Evolutionary conservation across 2,113 vertebrate species (phyloP).

Genomic region (Mormyrus iriodes): DNA sequence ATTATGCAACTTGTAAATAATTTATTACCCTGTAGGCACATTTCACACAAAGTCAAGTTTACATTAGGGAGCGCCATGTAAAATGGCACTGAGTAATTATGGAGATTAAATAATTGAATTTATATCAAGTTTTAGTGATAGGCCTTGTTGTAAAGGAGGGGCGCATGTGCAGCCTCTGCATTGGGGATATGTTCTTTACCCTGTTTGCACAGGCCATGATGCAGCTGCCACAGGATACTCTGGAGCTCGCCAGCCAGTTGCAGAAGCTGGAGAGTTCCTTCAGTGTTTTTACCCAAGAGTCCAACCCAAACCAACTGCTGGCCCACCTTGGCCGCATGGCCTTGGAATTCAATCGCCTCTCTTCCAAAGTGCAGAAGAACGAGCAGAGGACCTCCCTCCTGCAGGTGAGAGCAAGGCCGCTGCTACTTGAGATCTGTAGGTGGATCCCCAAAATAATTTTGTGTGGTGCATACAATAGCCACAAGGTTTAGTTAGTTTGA

Average conservation of each 20-base stretch:
- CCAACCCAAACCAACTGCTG: slow-evolving; percentile 84
- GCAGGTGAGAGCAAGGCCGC: slow-evolving; percentile 62
- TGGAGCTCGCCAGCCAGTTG: slow-evolving; percentile 79
- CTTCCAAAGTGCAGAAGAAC: slow-evolving; percentile 92
- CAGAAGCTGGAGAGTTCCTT: slow-evolving; percentile 86
- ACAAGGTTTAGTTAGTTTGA: not conserved
- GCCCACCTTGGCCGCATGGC: slow-evolving; percentile 91
- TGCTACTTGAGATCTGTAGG: not conserved
- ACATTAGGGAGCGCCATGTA: not conserved
- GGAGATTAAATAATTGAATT: not conserved
- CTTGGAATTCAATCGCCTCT: slow-evolving; percentile 89
- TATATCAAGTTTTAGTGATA: not conserved
- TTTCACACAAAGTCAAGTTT: not conserved
- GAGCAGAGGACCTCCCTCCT: slow-evolving; percentile 87
- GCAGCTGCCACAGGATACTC: slow-evolving; percentile 63
- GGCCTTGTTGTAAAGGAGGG: not conserved
- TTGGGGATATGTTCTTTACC: not conserved
- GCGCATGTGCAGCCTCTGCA: not conserved
- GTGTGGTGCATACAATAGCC: not conserved
- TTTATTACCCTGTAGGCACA: not conserved
- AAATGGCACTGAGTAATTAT: not conserved
- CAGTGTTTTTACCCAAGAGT: slow-evolving; percentile 84
- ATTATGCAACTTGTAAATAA: not conserved
- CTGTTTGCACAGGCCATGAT: slow-evolving; percentile 53
- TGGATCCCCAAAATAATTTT: not conserved